These are phyloP conservation scores for Hycleus phaleratus DNA, from an alignment of 1,140 invertebrate species.

Conservation along the genomic window DNA sequence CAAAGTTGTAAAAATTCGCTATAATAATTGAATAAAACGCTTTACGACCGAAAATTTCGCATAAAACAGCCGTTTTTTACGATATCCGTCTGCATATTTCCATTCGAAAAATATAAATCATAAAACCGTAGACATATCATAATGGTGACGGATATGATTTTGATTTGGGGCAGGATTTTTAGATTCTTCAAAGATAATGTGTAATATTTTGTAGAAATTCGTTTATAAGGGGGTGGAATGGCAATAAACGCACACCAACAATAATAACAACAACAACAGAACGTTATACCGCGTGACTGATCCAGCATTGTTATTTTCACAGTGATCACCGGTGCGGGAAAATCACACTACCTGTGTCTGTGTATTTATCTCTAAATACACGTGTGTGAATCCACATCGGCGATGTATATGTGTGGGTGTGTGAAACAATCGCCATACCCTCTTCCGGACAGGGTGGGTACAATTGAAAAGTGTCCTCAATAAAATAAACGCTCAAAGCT, in stretches of 20 bases:
- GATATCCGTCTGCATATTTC: constrained; percentile 16
- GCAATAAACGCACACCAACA: constrained; percentile 23
- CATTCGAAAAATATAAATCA: constrained; percentile 26
- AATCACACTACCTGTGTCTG: constrained; percentile 21
- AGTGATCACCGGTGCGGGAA: constrained; percentile 21
- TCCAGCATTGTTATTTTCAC: constrained; percentile 25
- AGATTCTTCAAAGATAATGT: no score
- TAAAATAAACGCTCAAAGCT: no score
- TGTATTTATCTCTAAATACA: no score
- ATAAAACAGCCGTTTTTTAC: constrained; percentile 6
- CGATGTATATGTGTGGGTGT: no score
- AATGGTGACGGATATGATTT: constrained; percentile 7
- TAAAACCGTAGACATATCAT: constrained; percentile 5
- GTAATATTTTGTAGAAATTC: background rate
- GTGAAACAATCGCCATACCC: no score
- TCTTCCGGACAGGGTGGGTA: no score
- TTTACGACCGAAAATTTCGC: background rate
- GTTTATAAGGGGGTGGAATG: constrained; percentile 12
- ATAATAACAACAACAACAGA: constrained; percentile 19
- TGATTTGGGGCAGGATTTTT: no score
- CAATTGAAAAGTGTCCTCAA: no score
- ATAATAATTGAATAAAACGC: background rate
- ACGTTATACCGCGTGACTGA: constrained; percentile 24
- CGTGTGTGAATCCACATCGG: no score
- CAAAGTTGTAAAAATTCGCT: no score